A percentile compares a stretch with the other conserved stretches of the same genome.
These are phyloP conservation scores for Xenopus laevis DNA, from an alignment of 2,113 vertebrate species.

Conservation along the genomic window DNA sequence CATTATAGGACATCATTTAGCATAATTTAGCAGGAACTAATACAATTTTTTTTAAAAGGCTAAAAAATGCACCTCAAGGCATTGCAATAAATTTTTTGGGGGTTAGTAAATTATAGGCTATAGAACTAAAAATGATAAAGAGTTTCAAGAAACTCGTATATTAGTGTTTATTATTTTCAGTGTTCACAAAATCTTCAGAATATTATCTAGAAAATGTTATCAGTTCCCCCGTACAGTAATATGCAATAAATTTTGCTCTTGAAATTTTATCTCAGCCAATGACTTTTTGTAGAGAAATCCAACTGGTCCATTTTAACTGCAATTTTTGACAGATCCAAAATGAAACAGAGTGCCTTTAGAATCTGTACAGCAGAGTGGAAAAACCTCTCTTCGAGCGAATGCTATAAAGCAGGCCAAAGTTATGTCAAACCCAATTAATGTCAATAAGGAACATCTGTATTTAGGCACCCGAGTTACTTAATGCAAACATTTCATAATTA, in stretches of 20 bases:
- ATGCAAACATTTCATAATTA: slow-evolving; percentile 76
- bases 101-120: neutral
- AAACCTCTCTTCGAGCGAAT: slow-evolving; percentile 57
- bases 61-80: neutral
- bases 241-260: slow-evolving; percentile 16
- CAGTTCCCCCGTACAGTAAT: slow-evolving; percentile 12
- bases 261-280: slow-evolving; percentile 38
- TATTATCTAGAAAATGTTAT: slow-evolving; percentile 1
- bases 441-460: slow-evolving; percentile 79
- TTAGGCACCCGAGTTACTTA: slow-evolving; percentile 71
- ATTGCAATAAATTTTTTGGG: neutral
- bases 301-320: slow-evolving; percentile 59
- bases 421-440: slow-evolving; percentile 75
- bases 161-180: neutral
- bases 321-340: slow-evolving; percentile 59
- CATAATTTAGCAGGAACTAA: too few relatives aligned
- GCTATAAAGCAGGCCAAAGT: slow-evolving; percentile 72
- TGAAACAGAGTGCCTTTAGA: slow-evolving; percentile 68
- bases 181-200: neutral
- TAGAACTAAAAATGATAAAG: neutral
- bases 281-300: slow-evolving; percentile 40
- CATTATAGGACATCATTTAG: too few relatives aligned
- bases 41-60: neutral
- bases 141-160: neutral
- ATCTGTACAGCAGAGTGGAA: slow-evolving; percentile 59